phyloP scores from a whole-genome alignment of 2,113 vertebrate genomes.

The Entomyzon cyanotis region DNA sequence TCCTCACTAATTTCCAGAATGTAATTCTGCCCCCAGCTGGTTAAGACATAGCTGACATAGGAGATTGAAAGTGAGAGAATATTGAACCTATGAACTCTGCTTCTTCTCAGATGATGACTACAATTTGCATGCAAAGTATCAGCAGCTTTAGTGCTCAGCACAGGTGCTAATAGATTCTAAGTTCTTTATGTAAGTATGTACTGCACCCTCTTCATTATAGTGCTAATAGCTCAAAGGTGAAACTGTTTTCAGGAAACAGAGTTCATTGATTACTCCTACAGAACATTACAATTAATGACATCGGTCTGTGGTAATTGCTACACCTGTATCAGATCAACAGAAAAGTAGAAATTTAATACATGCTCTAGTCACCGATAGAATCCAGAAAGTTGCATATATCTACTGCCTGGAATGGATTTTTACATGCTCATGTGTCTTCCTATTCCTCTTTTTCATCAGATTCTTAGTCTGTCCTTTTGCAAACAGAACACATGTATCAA shows the following conservation, averaged over 20 bases:
- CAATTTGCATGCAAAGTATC: constrained; percentile 37
- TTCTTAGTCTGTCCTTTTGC: not conserved
- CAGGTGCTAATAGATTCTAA: constrained; percentile 45
- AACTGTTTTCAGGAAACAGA: constrained; percentile 23
- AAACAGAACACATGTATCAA: not conserved
- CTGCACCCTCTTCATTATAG: constrained; percentile 6
- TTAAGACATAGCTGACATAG: constrained; percentile 76
- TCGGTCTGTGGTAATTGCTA: not conserved
- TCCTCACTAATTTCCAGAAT: constrained; percentile 81
- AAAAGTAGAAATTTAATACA: constrained; percentile 16
- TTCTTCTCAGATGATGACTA: constrained; percentile 18
- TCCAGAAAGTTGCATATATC: not conserved
- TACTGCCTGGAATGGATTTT: not conserved
- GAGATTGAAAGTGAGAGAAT: constrained; percentile 55
- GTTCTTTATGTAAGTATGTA: not conserved
- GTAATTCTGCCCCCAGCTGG: constrained; percentile 99
- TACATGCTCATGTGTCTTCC: not conserved
- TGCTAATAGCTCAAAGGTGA: constrained; percentile 19
- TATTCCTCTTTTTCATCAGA: not conserved
- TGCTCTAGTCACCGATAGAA: not conserved
- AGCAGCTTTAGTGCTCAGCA: not conserved
- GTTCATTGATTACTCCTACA: constrained; percentile 20
- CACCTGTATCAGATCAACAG: not conserved
- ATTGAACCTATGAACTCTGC: constrained; percentile 38
- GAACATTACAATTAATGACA: constrained; percentile 45